Conservation (phyloP, 2,888 invertebrate genomes). For the Phortica okadai region DNA sequence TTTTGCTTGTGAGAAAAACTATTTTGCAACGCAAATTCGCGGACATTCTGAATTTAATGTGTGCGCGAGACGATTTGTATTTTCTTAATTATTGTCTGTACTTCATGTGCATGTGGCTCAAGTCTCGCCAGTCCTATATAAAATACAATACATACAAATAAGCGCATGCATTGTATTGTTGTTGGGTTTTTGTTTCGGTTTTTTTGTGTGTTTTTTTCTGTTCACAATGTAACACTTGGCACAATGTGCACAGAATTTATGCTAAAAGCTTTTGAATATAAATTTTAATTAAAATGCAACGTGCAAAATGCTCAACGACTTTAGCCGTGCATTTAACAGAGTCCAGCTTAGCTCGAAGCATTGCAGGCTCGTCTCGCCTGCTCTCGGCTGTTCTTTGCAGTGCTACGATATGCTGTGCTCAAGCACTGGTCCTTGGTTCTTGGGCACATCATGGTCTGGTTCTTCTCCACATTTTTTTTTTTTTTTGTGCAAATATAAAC, state of each 20-base stretch:
- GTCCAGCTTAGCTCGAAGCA: neutral
- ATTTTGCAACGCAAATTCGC: neutral
- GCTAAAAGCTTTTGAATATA: slow-evolving; percentile 69
- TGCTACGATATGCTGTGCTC: slow-evolving; percentile 2
- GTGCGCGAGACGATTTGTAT: slow-evolving; percentile 26
- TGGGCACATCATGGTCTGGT: neutral
- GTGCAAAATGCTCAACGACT: slow-evolving; percentile 42
- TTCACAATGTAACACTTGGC: slow-evolving; percentile 24
- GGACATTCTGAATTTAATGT: neutral
- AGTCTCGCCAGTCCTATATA: neutral
- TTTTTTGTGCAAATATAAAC: slow-evolving; percentile 42
- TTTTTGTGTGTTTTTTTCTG: neutral
- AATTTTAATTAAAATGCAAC: slow-evolving; percentile 70
- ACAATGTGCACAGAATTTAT: slow-evolving; percentile 52
- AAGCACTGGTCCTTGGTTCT: neutral
- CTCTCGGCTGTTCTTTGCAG: neutral
- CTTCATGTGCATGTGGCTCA: slow-evolving; percentile 38
- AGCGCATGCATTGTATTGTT: neutral
- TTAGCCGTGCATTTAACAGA: neutral
- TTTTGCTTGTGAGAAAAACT: neutral
- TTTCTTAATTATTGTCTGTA: slow-evolving; percentile 53
- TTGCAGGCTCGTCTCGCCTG: neutral
- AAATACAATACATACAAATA: neutral
- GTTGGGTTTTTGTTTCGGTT: neutral
- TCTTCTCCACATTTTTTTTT: neutral